A percentile compares a stretch with the other conserved stretches of the same genome.
Evolutionary conservation across 2,888 invertebrate genomes (phyloP).

Genomic region (Lagria hirta): DNA sequence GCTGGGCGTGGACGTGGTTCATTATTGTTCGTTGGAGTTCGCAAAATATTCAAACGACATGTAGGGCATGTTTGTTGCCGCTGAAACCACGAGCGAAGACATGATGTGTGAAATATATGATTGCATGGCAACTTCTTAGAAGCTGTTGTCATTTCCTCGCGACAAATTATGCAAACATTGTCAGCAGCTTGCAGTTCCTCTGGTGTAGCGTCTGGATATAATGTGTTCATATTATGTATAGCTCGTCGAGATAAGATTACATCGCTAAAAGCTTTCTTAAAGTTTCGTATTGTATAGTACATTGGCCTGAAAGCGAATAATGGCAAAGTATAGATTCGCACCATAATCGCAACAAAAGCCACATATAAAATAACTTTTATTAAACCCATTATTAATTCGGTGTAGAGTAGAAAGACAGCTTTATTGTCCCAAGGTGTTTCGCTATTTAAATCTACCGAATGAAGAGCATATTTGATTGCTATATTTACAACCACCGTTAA

Average conservation of each 20-base stretch:
- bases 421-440: conserved; percentile 99
- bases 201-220: conserved; percentile 93
- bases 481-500: conserved; percentile 92
- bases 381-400: conserved; percentile 91
- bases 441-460: conserved; percentile 85
- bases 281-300: conserved; percentile 98
- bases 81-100: conserved; percentile 98
- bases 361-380: conserved; percentile 78
- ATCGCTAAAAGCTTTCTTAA: conserved; percentile 97
- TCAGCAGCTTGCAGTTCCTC: conserved; percentile 91
- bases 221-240: conserved; percentile 96
- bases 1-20: conserved; percentile 36
- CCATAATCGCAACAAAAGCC: conserved; percentile 93
- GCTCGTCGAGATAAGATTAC: conserved; percentile 95
- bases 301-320: conserved; percentile 98
- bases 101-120: conserved; percentile 98
- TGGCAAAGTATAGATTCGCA: conserved; percentile 94
- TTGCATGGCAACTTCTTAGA: conserved; percentile 98
- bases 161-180: conserved; percentile 98
- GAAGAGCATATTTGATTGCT: conserved; percentile 85
- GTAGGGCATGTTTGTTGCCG: conserved; percentile 99
- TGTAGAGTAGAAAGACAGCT: conserved; percentile 94
- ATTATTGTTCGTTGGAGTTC: conserved; percentile 38
- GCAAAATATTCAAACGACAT: conserved; percentile 82
- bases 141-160: conserved; percentile 71